These are phyloP conservation scores for Clarias magur DNA, from an alignment of 2,113 vertebrate genomes.

Conservation along the genomic window DNA sequence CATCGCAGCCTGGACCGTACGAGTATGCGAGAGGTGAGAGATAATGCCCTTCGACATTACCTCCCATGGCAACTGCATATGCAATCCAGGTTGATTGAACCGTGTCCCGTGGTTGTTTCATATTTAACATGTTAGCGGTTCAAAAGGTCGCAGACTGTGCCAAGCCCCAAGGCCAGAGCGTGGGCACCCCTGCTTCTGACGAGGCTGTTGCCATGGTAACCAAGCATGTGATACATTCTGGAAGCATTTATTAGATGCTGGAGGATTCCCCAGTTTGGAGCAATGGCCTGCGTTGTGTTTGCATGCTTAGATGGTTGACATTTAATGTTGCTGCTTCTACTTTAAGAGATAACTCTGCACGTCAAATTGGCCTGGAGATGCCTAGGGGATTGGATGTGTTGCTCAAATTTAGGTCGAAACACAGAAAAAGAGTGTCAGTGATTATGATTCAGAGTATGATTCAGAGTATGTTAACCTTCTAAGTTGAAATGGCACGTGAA, in stretches of 20 bases:
- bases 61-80: background rate
- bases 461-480: background rate
- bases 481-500: background rate
- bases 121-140: constrained; percentile 42
- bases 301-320: background rate
- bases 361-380: constrained; percentile 29
- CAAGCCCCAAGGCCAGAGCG: constrained; percentile 29
- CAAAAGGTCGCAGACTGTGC: constrained; percentile 39
- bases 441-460: background rate
- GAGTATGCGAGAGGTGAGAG: constrained; percentile 93
- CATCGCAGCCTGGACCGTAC: constrained; percentile 97
- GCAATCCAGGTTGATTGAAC: background rate
- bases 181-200: constrained; percentile 36
- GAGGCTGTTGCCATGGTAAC: constrained; percentile 47
- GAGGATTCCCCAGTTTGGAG: constrained; percentile 37
- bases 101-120: background rate
- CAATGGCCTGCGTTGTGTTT: background rate
- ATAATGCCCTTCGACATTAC: constrained; percentile 13
- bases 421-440: background rate
- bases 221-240: constrained; percentile 11
- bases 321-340: constrained; percentile 13
- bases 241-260: constrained; percentile 11
- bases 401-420: constrained; percentile 16
- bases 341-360: background rate
- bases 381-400: background rate